phyloP scores from a whole-genome alignment of 2,797 vertebrate genomes.

The Enteromius paludinosus region DNA sequence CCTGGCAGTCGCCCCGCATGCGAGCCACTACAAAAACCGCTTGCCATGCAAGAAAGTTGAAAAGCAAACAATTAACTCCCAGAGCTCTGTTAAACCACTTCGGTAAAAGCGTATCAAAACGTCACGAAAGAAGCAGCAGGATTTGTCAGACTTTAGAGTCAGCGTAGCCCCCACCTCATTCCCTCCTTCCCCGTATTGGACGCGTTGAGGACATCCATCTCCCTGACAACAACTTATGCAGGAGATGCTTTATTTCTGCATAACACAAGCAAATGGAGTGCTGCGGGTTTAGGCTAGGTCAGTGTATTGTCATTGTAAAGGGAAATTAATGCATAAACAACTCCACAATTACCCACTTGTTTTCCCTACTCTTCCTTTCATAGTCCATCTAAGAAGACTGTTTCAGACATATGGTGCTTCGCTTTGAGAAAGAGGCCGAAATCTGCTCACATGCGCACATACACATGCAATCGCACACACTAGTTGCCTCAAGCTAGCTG shows the following conservation, averaged over 20 bases:
- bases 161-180: conserved; percentile 27
- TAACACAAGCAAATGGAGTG: conserved; percentile 54
- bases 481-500: conserved; percentile 6
- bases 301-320: conserved; percentile 58
- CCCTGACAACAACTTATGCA: conserved; percentile 63
- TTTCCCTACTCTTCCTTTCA: conserved; percentile 29
- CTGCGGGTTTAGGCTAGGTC: conserved; percentile 56
- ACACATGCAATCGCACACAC: conserved; percentile 17
- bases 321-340: conserved; percentile 61
- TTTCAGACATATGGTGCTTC: conserved; percentile 65
- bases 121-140: conserved; percentile 38
- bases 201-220: conserved; percentile 63
- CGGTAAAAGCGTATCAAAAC: conserved; percentile 40
- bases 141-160: conserved; percentile 47
- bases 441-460: conserved; percentile 53
- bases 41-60: conserved; percentile 50
- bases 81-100: conserved; percentile 32
- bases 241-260: conserved; percentile 61
- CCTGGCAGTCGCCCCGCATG: conserved; percentile 18
- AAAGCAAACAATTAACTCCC: conserved; percentile 56
- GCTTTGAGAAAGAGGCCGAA: conserved; percentile 69
- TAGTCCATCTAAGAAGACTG: conserved; percentile 50
- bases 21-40: conserved; percentile 26
- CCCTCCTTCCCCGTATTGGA: conserved; percentile 47
- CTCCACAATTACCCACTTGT: conserved; percentile 53